Evolutionary conservation across 2,797 vertebrate genomes (phyloP).

Genomic region (Lateolabrax maculatus): DNA sequence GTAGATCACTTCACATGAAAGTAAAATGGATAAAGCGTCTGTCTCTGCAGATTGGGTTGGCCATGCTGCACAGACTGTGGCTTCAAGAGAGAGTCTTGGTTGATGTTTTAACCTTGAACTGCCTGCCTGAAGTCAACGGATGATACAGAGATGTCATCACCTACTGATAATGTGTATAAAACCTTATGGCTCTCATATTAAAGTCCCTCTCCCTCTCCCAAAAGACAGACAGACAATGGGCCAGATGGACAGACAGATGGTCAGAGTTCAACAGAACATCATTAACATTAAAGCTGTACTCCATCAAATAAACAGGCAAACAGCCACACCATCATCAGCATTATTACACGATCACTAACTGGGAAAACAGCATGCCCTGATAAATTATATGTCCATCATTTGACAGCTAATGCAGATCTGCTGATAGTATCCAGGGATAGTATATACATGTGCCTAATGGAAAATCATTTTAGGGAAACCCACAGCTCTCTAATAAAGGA

Average conservation of each 20-base stretch:
- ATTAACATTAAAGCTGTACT: conserved; percentile 34
- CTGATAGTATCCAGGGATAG: background rate
- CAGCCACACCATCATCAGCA: conserved; percentile 13
- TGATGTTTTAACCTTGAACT: conserved; percentile 15
- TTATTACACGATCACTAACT: background rate
- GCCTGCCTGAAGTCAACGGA: conserved; percentile 11
- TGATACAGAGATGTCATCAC: background rate
- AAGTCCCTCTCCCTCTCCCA: conserved; percentile 16
- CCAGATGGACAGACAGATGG: conserved; percentile 80
- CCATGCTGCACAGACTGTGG: background rate
- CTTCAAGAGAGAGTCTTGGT: background rate
- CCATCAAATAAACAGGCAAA: conserved; percentile 26
- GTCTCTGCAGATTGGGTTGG: background rate
- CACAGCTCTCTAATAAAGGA: background rate
- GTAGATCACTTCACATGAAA: conserved; percentile 13
- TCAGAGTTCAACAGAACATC: conserved; percentile 55
- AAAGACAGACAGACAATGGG: conserved; percentile 50
- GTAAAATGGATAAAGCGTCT: conserved; percentile 25
- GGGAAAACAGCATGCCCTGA: background rate
- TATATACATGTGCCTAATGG: too few relatives aligned
- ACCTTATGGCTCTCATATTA: background rate
- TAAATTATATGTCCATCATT: background rate
- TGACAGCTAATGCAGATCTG: background rate
- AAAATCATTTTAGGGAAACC: background rate
- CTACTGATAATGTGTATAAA: conserved; percentile 5